Conservation (phyloP, 2,888 invertebrate genomes). For the Mycalesis mineus region DNA sequence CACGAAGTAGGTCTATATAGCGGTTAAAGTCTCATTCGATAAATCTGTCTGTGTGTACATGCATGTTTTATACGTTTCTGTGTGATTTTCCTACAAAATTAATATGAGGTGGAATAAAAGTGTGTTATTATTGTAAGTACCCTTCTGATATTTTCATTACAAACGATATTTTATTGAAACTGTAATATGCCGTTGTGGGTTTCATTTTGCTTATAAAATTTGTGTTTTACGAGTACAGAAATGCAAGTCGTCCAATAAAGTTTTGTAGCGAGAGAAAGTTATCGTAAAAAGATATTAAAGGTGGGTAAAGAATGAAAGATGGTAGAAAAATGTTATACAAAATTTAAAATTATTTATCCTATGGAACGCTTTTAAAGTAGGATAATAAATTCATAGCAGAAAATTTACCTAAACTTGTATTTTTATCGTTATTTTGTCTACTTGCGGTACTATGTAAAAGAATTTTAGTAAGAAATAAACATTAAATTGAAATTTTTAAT, state of each 20-base stretch:
- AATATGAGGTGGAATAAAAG: slow-evolving; percentile 8
- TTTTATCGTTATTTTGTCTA: too few relatives aligned
- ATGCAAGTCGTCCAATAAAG: background rate
- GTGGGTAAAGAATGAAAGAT: background rate
- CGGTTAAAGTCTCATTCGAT: background rate
- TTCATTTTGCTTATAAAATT: background rate
- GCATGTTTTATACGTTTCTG: background rate
- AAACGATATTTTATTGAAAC: background rate
- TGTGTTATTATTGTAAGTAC: slow-evolving; percentile 16
- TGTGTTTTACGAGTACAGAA: background rate
- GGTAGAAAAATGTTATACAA: background rate
- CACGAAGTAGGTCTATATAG: background rate
- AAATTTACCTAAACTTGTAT: too few relatives aligned
- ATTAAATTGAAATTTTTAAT: too few relatives aligned
- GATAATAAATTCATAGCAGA: too few relatives aligned
- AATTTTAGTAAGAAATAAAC: too few relatives aligned
- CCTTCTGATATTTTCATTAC: background rate
- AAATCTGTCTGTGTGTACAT: slow-evolving; percentile 3
- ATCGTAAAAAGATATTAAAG: background rate
- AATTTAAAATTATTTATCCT: background rate
- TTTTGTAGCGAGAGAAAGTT: background rate
- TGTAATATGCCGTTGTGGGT: background rate
- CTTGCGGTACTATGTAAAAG: too few relatives aligned
- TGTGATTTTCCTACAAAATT: background rate
- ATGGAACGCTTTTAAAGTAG: too few relatives aligned